phyloP scores from a whole-genome alignment of 2,888 invertebrate species.

The Caenorhabditis drosophilae region DNA sequence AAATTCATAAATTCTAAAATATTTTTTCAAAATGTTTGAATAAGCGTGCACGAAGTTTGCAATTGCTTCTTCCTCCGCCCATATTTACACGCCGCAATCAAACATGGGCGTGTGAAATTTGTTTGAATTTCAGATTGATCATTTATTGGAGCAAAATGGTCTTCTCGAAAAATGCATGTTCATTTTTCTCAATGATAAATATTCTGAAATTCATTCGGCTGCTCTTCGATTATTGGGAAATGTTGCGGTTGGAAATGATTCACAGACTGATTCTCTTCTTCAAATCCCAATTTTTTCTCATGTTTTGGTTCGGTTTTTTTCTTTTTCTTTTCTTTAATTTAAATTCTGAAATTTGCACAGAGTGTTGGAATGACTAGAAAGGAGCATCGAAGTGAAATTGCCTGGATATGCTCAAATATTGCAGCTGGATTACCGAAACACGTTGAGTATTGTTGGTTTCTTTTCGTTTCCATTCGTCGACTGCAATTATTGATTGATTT shows the following conservation, averaged over 20 bases:
- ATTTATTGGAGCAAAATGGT: not conserved
- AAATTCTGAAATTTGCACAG: too few relatives aligned
- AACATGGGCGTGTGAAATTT: too few relatives aligned
- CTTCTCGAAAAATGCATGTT: not conserved
- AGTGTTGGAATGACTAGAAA: slow-evolving; percentile 11
- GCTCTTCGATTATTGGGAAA: slow-evolving; percentile 48
- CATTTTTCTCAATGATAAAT: slow-evolving; percentile 4
- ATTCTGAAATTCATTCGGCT: slow-evolving; percentile 9
- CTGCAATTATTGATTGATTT: not conserved
- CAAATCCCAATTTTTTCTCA: slow-evolving; percentile 13
- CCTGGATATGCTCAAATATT: slow-evolving; percentile 44
- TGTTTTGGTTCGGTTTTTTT: slow-evolving; percentile 20
- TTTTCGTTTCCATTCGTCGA: not conserved
- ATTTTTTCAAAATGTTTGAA: too few relatives aligned
- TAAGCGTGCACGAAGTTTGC: too few relatives aligned
- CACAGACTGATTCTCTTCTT: slow-evolving; percentile 31
- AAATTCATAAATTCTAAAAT: too few relatives aligned
- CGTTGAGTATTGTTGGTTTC: slow-evolving; percentile 22
- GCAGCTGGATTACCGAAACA: slow-evolving; percentile 36
- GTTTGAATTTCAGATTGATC: too few relatives aligned
- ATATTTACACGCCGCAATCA: too few relatives aligned
- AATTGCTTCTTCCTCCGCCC: too few relatives aligned
- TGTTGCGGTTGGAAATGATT: slow-evolving; percentile 40
- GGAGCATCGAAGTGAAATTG: slow-evolving; percentile 29
- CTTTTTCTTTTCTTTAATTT: too few relatives aligned